Percentiles rank a stretch among this genome's conserved stretches.
phyloP scores from a whole-genome alignment of 2,797 vertebrate genomes.

The Phoxinus dragarum region DNA sequence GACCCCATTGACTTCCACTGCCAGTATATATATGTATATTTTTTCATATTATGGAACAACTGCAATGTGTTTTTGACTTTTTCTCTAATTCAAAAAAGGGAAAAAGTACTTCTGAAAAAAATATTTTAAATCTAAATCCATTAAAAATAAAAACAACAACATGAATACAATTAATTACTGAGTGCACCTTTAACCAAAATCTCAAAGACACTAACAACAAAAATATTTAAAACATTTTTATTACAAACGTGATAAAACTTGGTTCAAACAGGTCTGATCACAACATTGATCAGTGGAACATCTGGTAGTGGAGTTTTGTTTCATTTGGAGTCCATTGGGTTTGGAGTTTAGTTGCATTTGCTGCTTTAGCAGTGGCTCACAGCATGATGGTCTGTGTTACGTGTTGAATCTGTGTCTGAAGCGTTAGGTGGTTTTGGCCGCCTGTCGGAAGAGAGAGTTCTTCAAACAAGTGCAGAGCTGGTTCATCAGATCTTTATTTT shows the following conservation, averaged over 20 bases:
- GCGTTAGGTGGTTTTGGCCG: conserved; percentile 71
- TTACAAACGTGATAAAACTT: conserved; percentile 47
- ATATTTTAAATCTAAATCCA: background rate
- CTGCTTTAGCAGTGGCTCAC: background rate
- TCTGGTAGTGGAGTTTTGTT: background rate
- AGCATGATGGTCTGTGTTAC: background rate
- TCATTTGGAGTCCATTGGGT: background rate
- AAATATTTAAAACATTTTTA: conserved; percentile 53
- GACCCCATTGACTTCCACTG: no score
- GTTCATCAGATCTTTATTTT: conserved; percentile 98
- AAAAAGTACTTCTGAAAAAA: no score
- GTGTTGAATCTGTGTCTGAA: background rate
- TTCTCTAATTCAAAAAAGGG: no score
- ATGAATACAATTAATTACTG: background rate
- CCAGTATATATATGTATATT: no score
- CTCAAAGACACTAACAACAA: conserved; percentile 9
- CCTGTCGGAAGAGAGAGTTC: conserved; percentile 88
- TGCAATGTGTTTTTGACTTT: no score
- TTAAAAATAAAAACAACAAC: background rate
- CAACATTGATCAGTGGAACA: conserved; percentile 1
- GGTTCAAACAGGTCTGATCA: conserved; percentile 7
- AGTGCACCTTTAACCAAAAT: background rate
- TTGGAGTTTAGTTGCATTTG: background rate
- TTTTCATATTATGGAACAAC: no score
- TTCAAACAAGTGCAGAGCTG: conserved; percentile 93